Percentiles rank a stretch among this genome's conserved stretches.
phyloP scores from a whole-genome alignment of 2,888 invertebrate genomes.

The Seladonia tumulorum region DNA sequence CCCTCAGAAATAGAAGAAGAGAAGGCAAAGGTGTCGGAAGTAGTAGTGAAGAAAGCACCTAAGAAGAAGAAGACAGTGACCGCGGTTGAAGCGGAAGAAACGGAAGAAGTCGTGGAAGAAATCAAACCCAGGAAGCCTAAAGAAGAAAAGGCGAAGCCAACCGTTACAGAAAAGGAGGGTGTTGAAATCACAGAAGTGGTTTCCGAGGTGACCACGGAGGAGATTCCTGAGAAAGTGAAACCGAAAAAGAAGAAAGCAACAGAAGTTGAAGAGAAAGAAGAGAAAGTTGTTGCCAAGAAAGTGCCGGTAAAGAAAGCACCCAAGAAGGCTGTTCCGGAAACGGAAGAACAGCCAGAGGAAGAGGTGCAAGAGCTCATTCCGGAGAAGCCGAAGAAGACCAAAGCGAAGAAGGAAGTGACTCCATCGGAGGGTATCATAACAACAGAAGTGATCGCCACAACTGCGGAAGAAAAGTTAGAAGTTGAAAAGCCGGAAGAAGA shows the following conservation, averaged over 20 bases:
- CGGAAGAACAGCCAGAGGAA: slow-evolving; percentile 62
- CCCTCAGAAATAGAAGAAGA: slow-evolving; percentile 55
- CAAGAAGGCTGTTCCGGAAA: slow-evolving; percentile 40
- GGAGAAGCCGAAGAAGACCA: slow-evolving; percentile 71
- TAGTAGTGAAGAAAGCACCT: slow-evolving; percentile 71
- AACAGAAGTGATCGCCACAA: slow-evolving; percentile 62
- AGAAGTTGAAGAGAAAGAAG: slow-evolving; percentile 61
- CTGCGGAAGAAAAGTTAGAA: slow-evolving; percentile 62
- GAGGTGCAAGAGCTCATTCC: slow-evolving; percentile 76
- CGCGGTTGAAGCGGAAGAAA: slow-evolving; percentile 69
- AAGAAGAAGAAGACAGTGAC: slow-evolving; percentile 69
- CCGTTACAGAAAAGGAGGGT: slow-evolving; percentile 79
- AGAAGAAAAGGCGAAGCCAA: slow-evolving; percentile 70
- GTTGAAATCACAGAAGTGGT: slow-evolving; percentile 75
- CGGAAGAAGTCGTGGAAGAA: slow-evolving; percentile 75
- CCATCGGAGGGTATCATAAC: slow-evolving; percentile 64
- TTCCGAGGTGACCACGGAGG: slow-evolving; percentile 63
- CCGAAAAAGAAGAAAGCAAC: slow-evolving; percentile 57
- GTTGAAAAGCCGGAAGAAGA: slow-evolving; percentile 70
- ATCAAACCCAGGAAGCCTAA: slow-evolving; percentile 71
- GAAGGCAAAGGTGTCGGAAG: slow-evolving; percentile 73
- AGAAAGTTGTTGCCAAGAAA: slow-evolving; percentile 53
- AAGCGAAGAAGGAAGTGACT: slow-evolving; percentile 58
- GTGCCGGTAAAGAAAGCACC: slow-evolving; percentile 69
- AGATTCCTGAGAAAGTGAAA: slow-evolving; percentile 64